Percentiles rank a stretch among this genome's conserved stretches.
Evolutionary conservation across 1,140 invertebrate species (phyloP).

Genomic region (Brachionus calyciflorus): DNA sequence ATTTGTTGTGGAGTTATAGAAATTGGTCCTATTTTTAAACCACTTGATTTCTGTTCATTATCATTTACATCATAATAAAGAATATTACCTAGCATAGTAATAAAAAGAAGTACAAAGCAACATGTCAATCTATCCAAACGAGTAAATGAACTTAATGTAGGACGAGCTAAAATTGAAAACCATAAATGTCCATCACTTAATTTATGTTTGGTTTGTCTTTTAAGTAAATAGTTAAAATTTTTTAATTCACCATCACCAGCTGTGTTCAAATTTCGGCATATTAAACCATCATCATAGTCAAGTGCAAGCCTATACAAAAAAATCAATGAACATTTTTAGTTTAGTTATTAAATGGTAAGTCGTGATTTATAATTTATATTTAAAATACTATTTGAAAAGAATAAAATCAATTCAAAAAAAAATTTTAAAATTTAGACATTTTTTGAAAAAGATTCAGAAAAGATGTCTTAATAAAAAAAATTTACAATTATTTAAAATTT

Average conservation of each 20-base stretch:
- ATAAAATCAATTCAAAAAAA: no score
- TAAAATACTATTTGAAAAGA: no score
- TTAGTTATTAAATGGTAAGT: no score
- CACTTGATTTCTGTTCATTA: neutral
- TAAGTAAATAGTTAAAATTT: neutral
- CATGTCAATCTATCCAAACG: conserved; percentile 9
- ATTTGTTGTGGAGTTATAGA: conserved; percentile 16
- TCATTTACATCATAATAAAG: conserved; percentile 34
- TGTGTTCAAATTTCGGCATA: conserved; percentile 55
- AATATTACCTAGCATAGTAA: conserved; percentile 29
- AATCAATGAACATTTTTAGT: neutral
- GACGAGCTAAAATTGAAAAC: conserved; percentile 1
- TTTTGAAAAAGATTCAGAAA: no score
- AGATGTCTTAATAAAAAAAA: no score
- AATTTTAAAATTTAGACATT: no score
- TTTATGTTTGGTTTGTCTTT: conserved; percentile 2
- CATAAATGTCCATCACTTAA: conserved; percentile 37
- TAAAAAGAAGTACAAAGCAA: neutral
- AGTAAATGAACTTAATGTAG: neutral
- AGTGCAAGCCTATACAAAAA: conserved; percentile 54
- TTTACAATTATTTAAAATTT: no score
- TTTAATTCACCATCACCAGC: neutral
- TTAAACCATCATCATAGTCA: conserved; percentile 59
- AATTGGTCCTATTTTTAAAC: conserved; percentile 26
- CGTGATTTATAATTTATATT: no score